Evolutionary conservation across 2,888 invertebrate genomes (phyloP).

Genomic region (Automeris io): DNA sequence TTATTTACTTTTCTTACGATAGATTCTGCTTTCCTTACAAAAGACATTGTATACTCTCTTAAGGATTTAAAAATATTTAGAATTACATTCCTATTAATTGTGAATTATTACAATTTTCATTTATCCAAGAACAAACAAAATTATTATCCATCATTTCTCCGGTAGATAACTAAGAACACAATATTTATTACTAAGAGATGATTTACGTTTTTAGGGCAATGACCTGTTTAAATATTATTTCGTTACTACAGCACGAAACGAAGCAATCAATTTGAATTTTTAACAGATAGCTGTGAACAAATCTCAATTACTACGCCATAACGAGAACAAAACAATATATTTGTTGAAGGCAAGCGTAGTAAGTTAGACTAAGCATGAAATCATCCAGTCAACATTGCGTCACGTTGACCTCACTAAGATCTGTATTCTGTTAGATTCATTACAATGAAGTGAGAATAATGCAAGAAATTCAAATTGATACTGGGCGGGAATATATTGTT

Average conservation of each 20-base stretch:
- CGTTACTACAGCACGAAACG: conserved; percentile 9
- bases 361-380: conserved; percentile 35
- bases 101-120: too few relatives aligned
- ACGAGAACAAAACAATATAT: conserved; percentile 2
- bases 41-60: too few relatives aligned
- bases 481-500: conserved; percentile 1
- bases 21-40: too few relatives aligned
- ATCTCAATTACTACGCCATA: conserved; percentile 15
- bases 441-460: conserved; percentile 15
- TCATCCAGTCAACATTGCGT: conserved; percentile 44
- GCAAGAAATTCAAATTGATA: conserved; percentile 11
- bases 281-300: conserved; percentile 16
- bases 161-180: too few relatives aligned
- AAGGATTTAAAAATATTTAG: too few relatives aligned
- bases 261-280: conserved; percentile 13
- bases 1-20: too few relatives aligned
- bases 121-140: too few relatives aligned
- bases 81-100: too few relatives aligned
- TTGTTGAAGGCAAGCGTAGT: conserved; percentile 4
- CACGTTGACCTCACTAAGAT: conserved; percentile 46
- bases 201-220: not conserved
- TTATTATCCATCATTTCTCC: too few relatives aligned
- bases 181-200: not conserved
- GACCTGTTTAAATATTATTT: not conserved
- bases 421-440: conserved; percentile 23